These are phyloP conservation scores for Dexiosoma caninum DNA, from an alignment of 2,888 invertebrate genomes.

Conservation along the genomic window DNA sequence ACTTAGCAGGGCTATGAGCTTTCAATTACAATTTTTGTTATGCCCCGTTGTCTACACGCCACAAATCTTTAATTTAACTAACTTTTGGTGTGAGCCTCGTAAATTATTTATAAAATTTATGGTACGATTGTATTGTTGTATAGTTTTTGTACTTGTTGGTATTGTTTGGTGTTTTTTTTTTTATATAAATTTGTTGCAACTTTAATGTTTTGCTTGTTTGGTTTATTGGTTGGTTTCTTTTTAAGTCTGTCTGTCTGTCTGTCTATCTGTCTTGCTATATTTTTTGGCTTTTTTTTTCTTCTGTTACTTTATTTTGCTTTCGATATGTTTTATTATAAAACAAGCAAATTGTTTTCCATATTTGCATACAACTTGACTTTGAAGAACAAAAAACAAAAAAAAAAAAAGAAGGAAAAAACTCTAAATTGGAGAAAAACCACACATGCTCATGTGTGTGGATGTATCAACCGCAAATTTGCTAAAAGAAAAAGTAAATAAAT, in stretches of 20 bases:
- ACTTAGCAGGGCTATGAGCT: no score
- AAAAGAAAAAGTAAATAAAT: not conserved
- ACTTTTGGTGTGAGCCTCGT: not conserved
- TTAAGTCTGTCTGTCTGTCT: constrained; percentile 15
- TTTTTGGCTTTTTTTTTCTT: constrained; percentile 12
- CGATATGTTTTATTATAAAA: constrained; percentile 51
- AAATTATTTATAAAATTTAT: not conserved
- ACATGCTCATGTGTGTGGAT: not conserved
- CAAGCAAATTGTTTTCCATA: constrained; percentile 55
- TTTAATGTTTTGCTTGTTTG: constrained; percentile 6
- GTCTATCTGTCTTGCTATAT: not conserved
- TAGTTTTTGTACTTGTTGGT: not conserved
- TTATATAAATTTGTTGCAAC: constrained; percentile 12
- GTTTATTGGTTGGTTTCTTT: not conserved
- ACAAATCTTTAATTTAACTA: no score
- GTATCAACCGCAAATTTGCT: constrained; percentile 19
- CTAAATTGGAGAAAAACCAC: constrained; percentile 7
- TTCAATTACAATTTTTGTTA: no score
- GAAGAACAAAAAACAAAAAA: not conserved
- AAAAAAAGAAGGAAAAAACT: not conserved
- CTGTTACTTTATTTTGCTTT: not conserved
- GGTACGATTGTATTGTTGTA: not conserved
- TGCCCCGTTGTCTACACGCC: no score
- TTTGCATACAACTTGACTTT: constrained; percentile 51
- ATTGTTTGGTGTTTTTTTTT: not conserved